These are phyloP conservation scores for Macrosteles quadrilineatus DNA, from an alignment of 1,140 invertebrate genomes.

Conservation along the genomic window DNA sequence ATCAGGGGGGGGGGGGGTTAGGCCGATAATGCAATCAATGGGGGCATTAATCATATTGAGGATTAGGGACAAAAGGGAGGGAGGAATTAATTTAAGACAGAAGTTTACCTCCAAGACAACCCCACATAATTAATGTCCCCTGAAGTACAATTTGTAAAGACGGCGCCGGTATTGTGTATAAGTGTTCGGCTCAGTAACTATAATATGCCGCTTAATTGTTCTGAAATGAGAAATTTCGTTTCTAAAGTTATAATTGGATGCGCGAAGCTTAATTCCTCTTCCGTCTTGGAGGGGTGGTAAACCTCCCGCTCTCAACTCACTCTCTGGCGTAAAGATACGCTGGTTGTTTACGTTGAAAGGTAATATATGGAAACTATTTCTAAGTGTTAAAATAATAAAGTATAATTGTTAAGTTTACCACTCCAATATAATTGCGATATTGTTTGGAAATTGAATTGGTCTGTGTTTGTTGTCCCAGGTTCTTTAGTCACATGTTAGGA, in stretches of 20 bases:
- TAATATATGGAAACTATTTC: too few relatives aligned
- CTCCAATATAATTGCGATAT: too few relatives aligned
- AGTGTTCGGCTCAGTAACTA: conserved; percentile 32
- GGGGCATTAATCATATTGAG: conserved; percentile 26
- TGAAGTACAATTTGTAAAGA: conserved; percentile 35
- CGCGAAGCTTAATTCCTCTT: conserved; percentile 32
- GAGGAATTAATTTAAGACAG: conserved; percentile 26
- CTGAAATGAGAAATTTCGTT: conserved; percentile 44
- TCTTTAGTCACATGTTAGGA: too few relatives aligned
- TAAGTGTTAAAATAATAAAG: too few relatives aligned
- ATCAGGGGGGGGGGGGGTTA: background rate
- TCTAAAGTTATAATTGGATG: conserved; percentile 43
- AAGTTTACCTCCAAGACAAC: conserved; percentile 28
- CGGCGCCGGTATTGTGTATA: conserved; percentile 32
- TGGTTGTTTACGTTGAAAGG: too few relatives aligned
- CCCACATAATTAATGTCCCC: conserved; percentile 35
- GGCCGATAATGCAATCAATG: conserved; percentile 8
- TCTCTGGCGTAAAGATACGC: too few relatives aligned
- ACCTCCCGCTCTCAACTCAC: too few relatives aligned
- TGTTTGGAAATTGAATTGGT: too few relatives aligned
- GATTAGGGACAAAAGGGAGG: conserved; percentile 1
- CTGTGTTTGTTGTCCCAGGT: too few relatives aligned
- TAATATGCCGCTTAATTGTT: conserved; percentile 42
- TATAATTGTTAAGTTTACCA: too few relatives aligned
- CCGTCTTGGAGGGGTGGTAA: conserved; percentile 15